phyloP scores from a whole-genome alignment of 2,888 invertebrate genomes.

The Noctua janthe region DNA sequence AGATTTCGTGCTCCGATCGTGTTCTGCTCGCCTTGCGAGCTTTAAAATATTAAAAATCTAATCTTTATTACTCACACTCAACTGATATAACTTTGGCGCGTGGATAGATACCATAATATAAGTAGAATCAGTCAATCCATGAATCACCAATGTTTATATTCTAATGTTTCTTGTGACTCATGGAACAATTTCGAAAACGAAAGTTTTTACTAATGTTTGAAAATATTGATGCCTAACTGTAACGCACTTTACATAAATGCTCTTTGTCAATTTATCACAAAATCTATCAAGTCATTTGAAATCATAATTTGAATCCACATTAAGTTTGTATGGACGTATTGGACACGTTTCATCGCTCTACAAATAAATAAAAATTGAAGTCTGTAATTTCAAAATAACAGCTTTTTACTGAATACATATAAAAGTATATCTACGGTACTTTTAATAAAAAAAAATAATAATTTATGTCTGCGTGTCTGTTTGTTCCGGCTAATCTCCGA shows the following conservation, averaged over 20 bases:
- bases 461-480: no score
- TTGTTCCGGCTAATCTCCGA: no score
- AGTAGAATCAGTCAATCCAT: neutral
- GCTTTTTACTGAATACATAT: no score
- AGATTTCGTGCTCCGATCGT: neutral
- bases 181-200: neutral
- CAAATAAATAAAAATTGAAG: no score
- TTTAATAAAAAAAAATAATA: no score
- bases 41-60: neutral
- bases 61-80: neutral
- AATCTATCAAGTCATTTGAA: neutral
- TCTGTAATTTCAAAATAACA: no score
- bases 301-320: no score
- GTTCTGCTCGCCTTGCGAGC: neutral
- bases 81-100: constrained; percentile 1
- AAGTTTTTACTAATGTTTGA: neutral
- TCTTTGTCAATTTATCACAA: neutral
- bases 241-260: neutral
- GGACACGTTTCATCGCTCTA: no score
- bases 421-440: no score
- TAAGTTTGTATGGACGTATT: no score
- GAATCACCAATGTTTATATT: constrained; percentile 22
- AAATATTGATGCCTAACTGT: neutral
- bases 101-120: neutral
- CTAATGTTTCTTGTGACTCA: neutral